Evolutionary conservation across 2,888 invertebrate species (phyloP).

Genomic region (Drosophila ezoana): DNA sequence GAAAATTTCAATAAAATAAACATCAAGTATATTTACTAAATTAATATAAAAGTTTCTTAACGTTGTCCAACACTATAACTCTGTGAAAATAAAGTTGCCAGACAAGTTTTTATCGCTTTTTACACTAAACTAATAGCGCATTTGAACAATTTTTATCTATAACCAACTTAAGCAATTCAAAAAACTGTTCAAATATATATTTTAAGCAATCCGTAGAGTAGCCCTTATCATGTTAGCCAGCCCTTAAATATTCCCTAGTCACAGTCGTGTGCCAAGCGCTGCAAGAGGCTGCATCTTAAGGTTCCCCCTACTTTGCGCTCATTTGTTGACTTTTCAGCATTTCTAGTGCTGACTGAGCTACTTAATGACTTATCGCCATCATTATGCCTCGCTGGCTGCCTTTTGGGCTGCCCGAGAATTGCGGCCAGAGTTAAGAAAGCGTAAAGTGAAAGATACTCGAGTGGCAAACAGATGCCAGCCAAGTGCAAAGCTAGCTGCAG

Average conservation of each 20-base stretch:
- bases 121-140: background rate
- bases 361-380: constrained; percentile 73
- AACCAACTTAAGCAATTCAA: background rate
- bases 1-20: no score
- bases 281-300: constrained; percentile 14
- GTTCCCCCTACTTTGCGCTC: background rate
- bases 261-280: constrained; percentile 26
- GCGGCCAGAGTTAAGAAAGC: constrained; percentile 67
- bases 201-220: constrained; percentile 4
- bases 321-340: constrained; percentile 51
- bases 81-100: background rate
- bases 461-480: constrained; percentile 53
- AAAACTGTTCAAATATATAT: constrained; percentile 2
- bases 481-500: constrained; percentile 46
- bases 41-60: background rate
- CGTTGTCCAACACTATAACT: background rate
- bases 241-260: constrained; percentile 22
- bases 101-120: background rate
- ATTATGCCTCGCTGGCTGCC: constrained; percentile 65
- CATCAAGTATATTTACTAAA: background rate
- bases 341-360: constrained; percentile 61
- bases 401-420: constrained; percentile 50
- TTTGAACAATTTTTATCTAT: background rate
- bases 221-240: constrained; percentile 9
- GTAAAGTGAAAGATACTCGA: constrained; percentile 68